phyloP scores from a whole-genome alignment of 2,888 invertebrate species.

The Ennomos fuscantarius region DNA sequence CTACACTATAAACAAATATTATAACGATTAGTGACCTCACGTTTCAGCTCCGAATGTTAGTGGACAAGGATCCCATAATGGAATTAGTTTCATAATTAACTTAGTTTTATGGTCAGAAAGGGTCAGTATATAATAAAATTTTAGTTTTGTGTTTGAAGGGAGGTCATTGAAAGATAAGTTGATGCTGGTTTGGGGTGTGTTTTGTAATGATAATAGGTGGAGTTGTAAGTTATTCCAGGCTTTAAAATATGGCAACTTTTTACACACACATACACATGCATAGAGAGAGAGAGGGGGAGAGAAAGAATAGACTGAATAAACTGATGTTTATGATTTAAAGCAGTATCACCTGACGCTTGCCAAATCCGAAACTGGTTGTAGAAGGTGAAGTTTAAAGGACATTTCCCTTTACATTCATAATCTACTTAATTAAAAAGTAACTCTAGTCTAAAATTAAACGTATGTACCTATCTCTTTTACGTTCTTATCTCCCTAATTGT shows the following conservation, averaged over 20 bases:
- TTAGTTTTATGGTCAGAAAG: slow-evolving; percentile 66
- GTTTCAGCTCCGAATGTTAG: slow-evolving; percentile 47
- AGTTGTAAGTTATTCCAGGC: too few relatives aligned
- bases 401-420: too few relatives aligned
- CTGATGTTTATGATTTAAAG: too few relatives aligned
- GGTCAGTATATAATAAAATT: slow-evolving; percentile 62
- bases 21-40: slow-evolving; percentile 50
- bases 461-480: too few relatives aligned
- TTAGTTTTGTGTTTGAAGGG: slow-evolving; percentile 54
- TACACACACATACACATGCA: too few relatives aligned
- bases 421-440: neutral
- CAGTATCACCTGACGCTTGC: too few relatives aligned
- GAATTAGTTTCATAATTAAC: slow-evolving; percentile 73
- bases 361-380: too few relatives aligned
- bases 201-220: neutral
- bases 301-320: too few relatives aligned
- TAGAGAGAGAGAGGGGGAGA: too few relatives aligned
- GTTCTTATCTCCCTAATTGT: slow-evolving; percentile 22
- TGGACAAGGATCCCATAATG: slow-evolving; percentile 58
- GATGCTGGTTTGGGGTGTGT: slow-evolving; percentile 6
- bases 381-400: too few relatives aligned
- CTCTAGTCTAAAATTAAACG: slow-evolving; percentile 12
- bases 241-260: too few relatives aligned
- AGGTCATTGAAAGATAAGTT: slow-evolving; percentile 23
- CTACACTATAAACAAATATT: slow-evolving; percentile 38